Percentiles rank a stretch among this genome's conserved stretches.
Conservation (phyloP, 2,888 invertebrate genomes). For the Synanthedon myopaeformis region DNA sequence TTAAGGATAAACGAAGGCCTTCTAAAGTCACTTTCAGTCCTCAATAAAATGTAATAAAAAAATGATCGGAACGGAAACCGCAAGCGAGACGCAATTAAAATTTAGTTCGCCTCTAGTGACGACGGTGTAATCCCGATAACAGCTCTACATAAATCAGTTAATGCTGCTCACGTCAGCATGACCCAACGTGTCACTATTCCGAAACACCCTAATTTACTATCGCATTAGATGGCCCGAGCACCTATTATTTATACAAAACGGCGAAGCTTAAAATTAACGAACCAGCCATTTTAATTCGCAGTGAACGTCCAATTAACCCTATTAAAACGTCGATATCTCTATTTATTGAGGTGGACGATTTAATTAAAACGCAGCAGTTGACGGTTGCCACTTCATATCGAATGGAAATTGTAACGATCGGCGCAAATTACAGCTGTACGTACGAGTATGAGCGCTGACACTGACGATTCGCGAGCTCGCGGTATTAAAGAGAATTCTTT, state of each 20-base stretch:
- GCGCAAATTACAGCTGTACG: not conserved
- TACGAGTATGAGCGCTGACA: not conserved
- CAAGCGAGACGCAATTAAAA: slow-evolving; percentile 2
- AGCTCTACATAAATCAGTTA: slow-evolving; percentile 37
- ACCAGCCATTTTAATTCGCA: slow-evolving; percentile 39
- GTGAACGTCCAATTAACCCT: slow-evolving; percentile 29
- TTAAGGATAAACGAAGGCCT: too few relatives aligned
- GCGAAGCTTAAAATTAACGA: slow-evolving; percentile 37
- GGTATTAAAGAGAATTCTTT: not conserved
- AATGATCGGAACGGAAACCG: too few relatives aligned
- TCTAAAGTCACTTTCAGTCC: too few relatives aligned
- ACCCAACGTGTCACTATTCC: slow-evolving; percentile 22
- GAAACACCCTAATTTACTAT: slow-evolving; percentile 58
- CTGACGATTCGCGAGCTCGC: not conserved
- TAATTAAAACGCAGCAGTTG: slow-evolving; percentile 15
- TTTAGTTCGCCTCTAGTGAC: slow-evolving; percentile 18
- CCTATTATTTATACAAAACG: slow-evolving; percentile 36
- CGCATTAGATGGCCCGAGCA: slow-evolving; percentile 34
- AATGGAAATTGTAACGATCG: not conserved
- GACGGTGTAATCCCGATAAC: slow-evolving; percentile 37
- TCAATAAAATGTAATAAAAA: too few relatives aligned
- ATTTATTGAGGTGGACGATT: slow-evolving; percentile 29
- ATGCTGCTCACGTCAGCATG: slow-evolving; percentile 28
- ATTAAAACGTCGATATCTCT: slow-evolving; percentile 33
- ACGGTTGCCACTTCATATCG: not conserved